Base-by-base conservation (phyloP, 2,888 invertebrate genomes). In the Blastobasis adustella region DNA sequence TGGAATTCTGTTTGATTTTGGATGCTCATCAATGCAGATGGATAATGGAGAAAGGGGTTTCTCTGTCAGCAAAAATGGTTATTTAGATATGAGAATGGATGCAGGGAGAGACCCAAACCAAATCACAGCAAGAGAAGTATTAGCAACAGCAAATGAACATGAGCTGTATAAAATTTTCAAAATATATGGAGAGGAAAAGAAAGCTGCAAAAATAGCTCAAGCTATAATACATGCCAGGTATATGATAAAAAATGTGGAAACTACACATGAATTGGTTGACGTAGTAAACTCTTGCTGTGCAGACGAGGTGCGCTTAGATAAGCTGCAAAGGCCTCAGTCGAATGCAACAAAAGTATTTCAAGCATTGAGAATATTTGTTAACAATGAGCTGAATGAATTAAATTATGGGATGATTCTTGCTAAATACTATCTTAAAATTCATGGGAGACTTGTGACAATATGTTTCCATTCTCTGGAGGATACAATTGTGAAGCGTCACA, bases 11-110 rank as follows among this genome's bases (percentile, higher is more conserved):
- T 96, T 98, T 82, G 98, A 98, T 82, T 94, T 96, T 77, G 98
- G 98, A 6, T 96, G 95, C 68, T 98, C 98, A 0, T 97, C 98
- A 0, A 97, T 98, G 96, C 98, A 98, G 79, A 93, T 97, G 73
- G 96, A 98, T 72, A 89, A 89, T 58, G 90, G 93, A 0, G 89
- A 90, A 10, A 90, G 98, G 66, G 98, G 98, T 0, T 98, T 98
- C 82, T 93, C 96, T 6, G 70, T 98, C 0, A 93, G 92, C 47
- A 92, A 92, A 73, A 92, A 98, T 85, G 98, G 97, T 0, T 95
- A 95, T 4, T 87, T 98, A 51, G 98, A 98, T 69, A 98, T 98
- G 98, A 90, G 98, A 73, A 98, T 98, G 98, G 96, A 97, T 86
- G 92, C 93, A 0, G 85, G 90, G 6, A 87, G 93, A 65, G 92